Percentiles rank a stretch among this genome's conserved stretches.
phyloP scores from a whole-genome alignment of 2,113 vertebrate genomes.

The Elephantulus edwardii region DNA sequence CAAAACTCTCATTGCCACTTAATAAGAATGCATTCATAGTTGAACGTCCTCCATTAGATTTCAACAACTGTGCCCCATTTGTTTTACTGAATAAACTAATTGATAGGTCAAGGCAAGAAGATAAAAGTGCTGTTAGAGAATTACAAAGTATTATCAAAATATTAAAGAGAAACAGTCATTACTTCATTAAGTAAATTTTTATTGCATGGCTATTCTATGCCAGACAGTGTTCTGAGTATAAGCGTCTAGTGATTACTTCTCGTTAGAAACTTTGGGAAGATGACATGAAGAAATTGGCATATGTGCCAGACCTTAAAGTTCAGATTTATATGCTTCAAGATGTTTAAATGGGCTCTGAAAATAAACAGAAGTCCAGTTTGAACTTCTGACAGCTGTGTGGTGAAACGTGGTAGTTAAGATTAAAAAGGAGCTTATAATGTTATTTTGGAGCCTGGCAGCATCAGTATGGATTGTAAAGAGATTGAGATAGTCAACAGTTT shows the following conservation, averaged over 20 bases:
- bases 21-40: too few relatives aligned
- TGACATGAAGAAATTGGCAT: not conserved
- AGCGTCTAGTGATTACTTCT: not conserved
- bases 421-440: not conserved
- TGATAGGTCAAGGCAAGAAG: not conserved
- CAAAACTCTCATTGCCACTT: too few relatives aligned
- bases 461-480: too few relatives aligned
- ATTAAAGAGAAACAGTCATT: slow-evolving; percentile 30
- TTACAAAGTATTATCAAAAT: not conserved
- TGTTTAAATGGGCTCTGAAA: not conserved
- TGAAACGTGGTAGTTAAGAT: not conserved
- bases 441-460: too few relatives aligned
- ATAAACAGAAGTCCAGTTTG: not conserved
- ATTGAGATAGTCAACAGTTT: too few relatives aligned
- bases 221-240: not conserved
- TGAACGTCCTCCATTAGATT: too few relatives aligned
- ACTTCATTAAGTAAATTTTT: not conserved
- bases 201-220: not conserved
- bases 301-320: not conserved
- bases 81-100: not conserved
- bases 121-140: slow-evolving; percentile 2
- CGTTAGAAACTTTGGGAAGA: slow-evolving; percentile 24
- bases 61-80: not conserved
- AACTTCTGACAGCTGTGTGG: not conserved
- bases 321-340: not conserved